A percentile compares a stretch with the other conserved stretches of the same genome.
Conservation (phyloP, 23 tunicate genomes). For the Ciona savignyi region DNA sequence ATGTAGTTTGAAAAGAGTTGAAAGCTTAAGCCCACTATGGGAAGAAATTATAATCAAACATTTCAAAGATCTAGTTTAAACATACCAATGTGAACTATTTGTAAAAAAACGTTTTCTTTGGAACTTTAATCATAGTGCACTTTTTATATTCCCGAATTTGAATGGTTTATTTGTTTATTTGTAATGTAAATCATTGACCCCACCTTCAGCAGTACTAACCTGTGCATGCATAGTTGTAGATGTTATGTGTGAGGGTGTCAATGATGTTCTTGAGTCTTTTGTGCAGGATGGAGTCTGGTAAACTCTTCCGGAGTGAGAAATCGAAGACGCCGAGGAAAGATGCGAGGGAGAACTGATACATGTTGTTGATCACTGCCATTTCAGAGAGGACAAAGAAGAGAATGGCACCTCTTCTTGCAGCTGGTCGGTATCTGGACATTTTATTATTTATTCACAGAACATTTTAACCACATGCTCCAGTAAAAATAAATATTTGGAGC, state of each 20-base stretch:
- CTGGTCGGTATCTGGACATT: conserved; percentile 77
- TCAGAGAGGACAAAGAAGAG: conserved; percentile 91
- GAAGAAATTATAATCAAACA: neutral
- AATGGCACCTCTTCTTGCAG: conserved; percentile 88
- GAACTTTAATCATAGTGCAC: neutral
- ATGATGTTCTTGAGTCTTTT: conserved; percentile 88
- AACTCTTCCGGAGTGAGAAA: conserved; percentile 84
- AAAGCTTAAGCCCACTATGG: neutral
- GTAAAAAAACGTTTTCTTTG: neutral
- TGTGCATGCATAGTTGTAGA: conserved; percentile 99
- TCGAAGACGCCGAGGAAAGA: conserved; percentile 90
- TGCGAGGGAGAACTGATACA: conserved; percentile 93
- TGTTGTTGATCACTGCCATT: conserved; percentile 79
- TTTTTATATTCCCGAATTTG: neutral
- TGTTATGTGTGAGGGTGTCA: conserved; percentile 79
- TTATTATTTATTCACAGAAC: no score
- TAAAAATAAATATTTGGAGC: no score
- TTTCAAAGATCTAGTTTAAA: no score
- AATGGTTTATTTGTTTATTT: neutral
- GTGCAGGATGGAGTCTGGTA: conserved; percentile 87
- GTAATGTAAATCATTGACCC: neutral
- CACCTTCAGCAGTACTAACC: conserved; percentile 25
- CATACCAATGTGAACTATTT: neutral
- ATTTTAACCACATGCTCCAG: no score
- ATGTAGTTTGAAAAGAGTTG: neutral